phyloP scores from a whole-genome alignment of 2,888 invertebrate species.

The Meganola albula region DNA sequence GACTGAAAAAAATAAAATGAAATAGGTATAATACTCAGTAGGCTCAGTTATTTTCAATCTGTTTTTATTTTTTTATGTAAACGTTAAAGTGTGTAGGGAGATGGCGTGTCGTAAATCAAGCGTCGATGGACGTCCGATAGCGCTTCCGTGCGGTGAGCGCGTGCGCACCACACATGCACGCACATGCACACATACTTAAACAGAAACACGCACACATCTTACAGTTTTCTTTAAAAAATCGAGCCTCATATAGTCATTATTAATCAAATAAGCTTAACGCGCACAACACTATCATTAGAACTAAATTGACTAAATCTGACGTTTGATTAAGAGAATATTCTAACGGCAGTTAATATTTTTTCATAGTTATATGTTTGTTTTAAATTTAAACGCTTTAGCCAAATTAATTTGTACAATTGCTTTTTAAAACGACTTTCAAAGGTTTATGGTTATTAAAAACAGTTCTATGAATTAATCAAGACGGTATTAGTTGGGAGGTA shows the following conservation, averaged over 20 bases:
- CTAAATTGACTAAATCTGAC: slow-evolving; percentile 72
- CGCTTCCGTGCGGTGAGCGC: slow-evolving; percentile 46
- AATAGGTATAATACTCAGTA: slow-evolving; percentile 12
- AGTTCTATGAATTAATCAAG: no score
- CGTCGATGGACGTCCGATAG: slow-evolving; percentile 61
- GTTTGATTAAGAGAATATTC: slow-evolving; percentile 66
- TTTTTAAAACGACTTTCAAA: no score
- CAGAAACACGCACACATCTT: slow-evolving; percentile 14
- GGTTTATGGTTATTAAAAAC: no score
- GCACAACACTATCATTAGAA: slow-evolving; percentile 62
- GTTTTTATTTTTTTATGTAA: slow-evolving; percentile 33
- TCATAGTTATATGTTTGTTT: slow-evolving; percentile 19
- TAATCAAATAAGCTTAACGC: slow-evolving; percentile 64
- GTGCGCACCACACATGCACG: slow-evolving; percentile 19
- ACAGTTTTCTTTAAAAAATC: slow-evolving; percentile 43
- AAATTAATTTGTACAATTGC: background rate
- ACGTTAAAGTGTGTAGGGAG: slow-evolving; percentile 47
- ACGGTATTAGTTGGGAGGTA: no score
- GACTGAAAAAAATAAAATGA: background rate
- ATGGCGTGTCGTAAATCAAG: slow-evolving; percentile 61
- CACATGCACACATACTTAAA: slow-evolving; percentile 4
- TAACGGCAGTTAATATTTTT: slow-evolving; percentile 27
- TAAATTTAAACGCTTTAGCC: background rate
- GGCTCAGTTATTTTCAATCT: slow-evolving; percentile 20
- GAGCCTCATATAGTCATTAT: slow-evolving; percentile 49